phyloP scores from a whole-genome alignment of 2,797 vertebrate species.

The Hemibagrus guttatus region DNA sequence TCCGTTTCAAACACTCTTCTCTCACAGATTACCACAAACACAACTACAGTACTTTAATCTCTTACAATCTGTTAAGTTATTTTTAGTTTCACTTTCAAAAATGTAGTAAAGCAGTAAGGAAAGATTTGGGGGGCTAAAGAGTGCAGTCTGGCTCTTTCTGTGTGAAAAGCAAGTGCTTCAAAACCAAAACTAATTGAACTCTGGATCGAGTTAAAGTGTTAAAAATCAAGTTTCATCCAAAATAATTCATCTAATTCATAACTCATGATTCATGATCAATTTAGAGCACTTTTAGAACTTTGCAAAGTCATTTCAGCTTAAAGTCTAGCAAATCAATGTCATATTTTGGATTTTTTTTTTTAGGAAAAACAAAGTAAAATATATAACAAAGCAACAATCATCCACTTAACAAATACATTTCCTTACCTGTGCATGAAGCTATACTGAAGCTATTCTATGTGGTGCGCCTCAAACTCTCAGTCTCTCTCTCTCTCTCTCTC shows the following conservation, averaged over 20 bases:
- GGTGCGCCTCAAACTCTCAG: slow-evolving; percentile 10
- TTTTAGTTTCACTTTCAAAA: slow-evolving; percentile 16
- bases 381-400: not conserved
- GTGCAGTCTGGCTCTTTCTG: no score
- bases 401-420: not conserved
- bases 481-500: not conserved
- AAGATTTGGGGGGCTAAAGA: not conserved
- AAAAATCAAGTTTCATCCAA: no score
- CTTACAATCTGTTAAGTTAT: not conserved
- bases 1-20: not conserved
- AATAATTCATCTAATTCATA: no score
- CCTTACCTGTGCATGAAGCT: slow-evolving; percentile 61
- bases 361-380: not conserved
- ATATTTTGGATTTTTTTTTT: not conserved
- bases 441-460: not conserved
- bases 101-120: not conserved
- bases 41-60: not conserved
- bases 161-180: not conserved
- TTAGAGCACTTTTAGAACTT: not conserved
- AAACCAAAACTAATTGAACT: not conserved
- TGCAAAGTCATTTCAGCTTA: not conserved
- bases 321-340: not conserved
- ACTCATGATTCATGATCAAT: not conserved
- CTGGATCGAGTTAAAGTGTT: not conserved
- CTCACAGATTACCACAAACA: not conserved